A percentile compares a stretch with the other conserved stretches of the same genome.
These are phyloP conservation scores for Scaptodrosophila latifasciaeformis DNA, from an alignment of 2,888 invertebrate genomes.

Conservation along the genomic window DNA sequence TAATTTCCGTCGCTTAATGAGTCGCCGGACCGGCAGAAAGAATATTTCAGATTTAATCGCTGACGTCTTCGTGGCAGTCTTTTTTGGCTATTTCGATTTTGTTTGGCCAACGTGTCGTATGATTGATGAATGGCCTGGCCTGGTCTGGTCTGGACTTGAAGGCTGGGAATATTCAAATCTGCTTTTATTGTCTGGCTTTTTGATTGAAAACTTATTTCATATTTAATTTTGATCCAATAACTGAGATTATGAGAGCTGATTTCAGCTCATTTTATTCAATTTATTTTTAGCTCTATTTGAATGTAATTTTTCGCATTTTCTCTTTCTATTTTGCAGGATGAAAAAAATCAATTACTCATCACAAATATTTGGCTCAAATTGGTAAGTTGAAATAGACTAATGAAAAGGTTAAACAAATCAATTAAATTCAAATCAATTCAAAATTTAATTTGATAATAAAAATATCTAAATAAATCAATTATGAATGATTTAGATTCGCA, in stretches of 20 bases:
- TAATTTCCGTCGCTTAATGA: constrained; percentile 1
- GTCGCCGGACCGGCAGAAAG: not conserved
- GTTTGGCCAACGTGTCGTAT: constrained; percentile 11
- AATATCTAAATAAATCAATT: too few species aligned
- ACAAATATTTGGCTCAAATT: constrained; percentile 97
- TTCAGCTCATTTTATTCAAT: too few species aligned
- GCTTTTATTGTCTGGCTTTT: not conserved
- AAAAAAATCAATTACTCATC: constrained; percentile 96
- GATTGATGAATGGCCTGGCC: constrained; percentile 14
- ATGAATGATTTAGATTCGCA: constrained; percentile 3
- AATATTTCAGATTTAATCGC: too few species aligned
- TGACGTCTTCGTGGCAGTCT: too few species aligned
- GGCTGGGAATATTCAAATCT: not conserved
- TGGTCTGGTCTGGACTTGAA: too few species aligned
- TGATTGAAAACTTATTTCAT: not conserved
- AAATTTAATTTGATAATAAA: too few species aligned
- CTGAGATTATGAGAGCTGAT: too few species aligned
- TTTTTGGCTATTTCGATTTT: too few species aligned
- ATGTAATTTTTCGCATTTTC: not conserved
- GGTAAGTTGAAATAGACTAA: constrained; percentile 80
- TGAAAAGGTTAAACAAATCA: too few species aligned
- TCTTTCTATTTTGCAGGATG: constrained; percentile 83
- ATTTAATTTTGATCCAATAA: not conserved
- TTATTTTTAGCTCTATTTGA: constrained; percentile 5
- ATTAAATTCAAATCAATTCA: too few species aligned